These are phyloP conservation scores for Argyresthia goedartella DNA, from an alignment of 2,888 invertebrate species.

Conservation along the genomic window DNA sequence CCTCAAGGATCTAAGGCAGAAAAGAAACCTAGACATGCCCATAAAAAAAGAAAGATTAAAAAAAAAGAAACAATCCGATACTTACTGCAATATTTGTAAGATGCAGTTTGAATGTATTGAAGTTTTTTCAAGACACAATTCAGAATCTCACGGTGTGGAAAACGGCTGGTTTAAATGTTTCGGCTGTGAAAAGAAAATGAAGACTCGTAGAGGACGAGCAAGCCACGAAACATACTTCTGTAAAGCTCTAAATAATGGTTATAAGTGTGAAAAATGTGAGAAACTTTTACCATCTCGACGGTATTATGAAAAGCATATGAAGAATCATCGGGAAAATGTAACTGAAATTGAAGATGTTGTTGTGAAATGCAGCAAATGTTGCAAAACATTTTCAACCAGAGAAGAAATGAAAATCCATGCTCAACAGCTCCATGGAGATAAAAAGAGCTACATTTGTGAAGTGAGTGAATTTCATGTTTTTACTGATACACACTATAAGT, in stretches of 20 bases:
- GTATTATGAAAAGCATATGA: constrained; percentile 39
- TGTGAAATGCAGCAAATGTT: constrained; percentile 45
- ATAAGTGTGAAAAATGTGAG: constrained; percentile 40
- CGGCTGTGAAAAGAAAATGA: constrained; percentile 47
- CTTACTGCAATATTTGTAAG: constrained; percentile 39
- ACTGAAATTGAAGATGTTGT: constrained; percentile 23
- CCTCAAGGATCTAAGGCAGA: constrained; percentile 7
- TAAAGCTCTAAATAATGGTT: constrained; percentile 45
- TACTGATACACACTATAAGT: too few relatives aligned
- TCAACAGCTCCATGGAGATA: constrained; percentile 24
- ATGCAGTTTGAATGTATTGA: constrained; percentile 27
- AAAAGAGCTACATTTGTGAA: constrained; percentile 52
- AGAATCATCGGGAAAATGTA: constrained; percentile 35
- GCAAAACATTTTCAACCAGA: constrained; percentile 31
- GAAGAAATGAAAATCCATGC: constrained; percentile 30
- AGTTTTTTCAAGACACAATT: constrained; percentile 30
- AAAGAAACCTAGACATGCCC: constrained; percentile 8
- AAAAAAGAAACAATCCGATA: constrained; percentile 25
- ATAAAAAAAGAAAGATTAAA: constrained; percentile 19
- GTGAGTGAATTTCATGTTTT: constrained; percentile 23
- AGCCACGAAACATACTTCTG: constrained; percentile 45
- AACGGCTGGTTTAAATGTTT: constrained; percentile 41
- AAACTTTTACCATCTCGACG: constrained; percentile 36
- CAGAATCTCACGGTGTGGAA: constrained; percentile 36
- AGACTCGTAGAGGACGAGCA: constrained; percentile 29